Evolutionary conservation across 2,888 invertebrate genomes (phyloP).

Genomic region (Panzeria rudis): DNA sequence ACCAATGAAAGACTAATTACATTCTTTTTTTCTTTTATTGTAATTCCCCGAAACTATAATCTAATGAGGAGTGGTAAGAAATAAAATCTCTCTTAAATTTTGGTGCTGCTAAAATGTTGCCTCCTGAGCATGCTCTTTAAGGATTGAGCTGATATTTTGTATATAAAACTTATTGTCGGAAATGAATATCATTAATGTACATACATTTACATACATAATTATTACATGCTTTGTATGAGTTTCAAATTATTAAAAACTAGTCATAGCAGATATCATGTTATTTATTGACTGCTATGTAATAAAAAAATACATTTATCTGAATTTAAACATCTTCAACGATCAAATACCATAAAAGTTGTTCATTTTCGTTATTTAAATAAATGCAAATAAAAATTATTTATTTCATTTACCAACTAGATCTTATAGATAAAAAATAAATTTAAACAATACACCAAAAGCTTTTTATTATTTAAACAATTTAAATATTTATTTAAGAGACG

Average conservation of each 20-base stretch:
- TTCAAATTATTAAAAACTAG: not conserved
- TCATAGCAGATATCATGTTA: not conserved
- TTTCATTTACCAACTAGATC: slow-evolving; percentile 39
- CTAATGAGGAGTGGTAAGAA: too few relatives aligned
- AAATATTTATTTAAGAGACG: slow-evolving; percentile 42
- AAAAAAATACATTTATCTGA: not conserved
- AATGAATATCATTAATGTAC: too few relatives aligned
- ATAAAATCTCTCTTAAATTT: too few relatives aligned
- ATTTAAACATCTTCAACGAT: not conserved
- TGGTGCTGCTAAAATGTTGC: too few relatives aligned
- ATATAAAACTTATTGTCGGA: too few relatives aligned
- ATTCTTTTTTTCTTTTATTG: too few relatives aligned
- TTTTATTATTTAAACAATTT: slow-evolving; percentile 26
- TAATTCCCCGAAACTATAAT: too few relatives aligned
- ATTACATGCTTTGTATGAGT: not conserved
- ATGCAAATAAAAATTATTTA: not conserved
- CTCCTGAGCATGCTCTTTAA: too few relatives aligned
- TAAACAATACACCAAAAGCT: slow-evolving; percentile 9
- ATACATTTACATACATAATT: not conserved
- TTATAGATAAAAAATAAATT: slow-evolving; percentile 29
- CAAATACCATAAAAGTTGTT: not conserved
- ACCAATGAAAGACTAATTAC: too few relatives aligned
- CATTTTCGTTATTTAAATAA: not conserved
- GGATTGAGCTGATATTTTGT: too few relatives aligned
- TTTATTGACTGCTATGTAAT: not conserved